Evolutionary conservation across 2,113 vertebrate species (phyloP).

Genomic region (Phocoena phocoena): DNA sequence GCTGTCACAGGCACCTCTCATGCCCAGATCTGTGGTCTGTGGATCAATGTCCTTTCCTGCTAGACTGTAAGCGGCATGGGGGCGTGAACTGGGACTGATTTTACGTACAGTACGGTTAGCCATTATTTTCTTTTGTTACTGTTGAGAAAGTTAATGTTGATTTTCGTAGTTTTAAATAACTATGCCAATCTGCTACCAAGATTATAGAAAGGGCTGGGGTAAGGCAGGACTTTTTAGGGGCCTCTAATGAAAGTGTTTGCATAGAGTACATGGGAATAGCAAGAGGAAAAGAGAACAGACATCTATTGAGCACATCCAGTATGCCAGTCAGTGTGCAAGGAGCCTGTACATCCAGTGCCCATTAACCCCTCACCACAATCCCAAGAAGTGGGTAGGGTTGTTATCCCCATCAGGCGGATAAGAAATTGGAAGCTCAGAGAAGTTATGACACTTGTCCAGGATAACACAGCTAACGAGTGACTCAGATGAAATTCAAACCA

Average conservation of each 20-base stretch:
- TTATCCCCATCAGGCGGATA: neutral
- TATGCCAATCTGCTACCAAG: neutral
- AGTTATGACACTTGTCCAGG: neutral
- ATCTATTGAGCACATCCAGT: neutral
- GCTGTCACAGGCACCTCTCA: neutral
- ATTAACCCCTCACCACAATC: neutral
- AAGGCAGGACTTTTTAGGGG: neutral
- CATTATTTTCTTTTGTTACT: neutral
- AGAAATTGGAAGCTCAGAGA: neutral
- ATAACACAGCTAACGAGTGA: neutral
- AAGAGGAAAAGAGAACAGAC: neutral
- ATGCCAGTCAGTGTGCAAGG: neutral
- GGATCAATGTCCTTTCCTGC: neutral
- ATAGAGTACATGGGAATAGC: neutral
- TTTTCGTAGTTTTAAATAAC: neutral
- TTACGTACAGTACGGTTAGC: neutral
- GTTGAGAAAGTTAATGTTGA: neutral
- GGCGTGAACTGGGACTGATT: neutral
- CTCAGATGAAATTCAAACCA: neutral
- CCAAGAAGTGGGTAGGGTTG: neutral
- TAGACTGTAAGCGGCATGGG: neutral
- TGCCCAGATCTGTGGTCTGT: neutral
- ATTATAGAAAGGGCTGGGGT: neutral
- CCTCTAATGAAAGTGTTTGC: neutral
- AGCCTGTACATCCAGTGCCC: neutral